These are phyloP conservation scores for Ctenopoma multispine DNA, from an alignment of 2,797 vertebrate species.

Conservation along the genomic window DNA sequence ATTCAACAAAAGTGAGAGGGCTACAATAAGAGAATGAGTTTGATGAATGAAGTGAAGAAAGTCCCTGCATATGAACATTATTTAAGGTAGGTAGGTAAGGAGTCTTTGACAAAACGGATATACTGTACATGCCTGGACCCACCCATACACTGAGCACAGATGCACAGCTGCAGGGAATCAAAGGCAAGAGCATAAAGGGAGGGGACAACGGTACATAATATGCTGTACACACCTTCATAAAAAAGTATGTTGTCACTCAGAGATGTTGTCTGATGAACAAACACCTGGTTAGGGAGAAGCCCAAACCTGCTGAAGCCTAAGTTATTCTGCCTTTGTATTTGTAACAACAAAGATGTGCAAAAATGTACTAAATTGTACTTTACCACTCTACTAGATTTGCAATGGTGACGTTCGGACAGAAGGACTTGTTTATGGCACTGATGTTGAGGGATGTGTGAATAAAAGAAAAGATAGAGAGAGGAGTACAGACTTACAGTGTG, in stretches of 20 bases:
- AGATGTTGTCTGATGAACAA: slow-evolving; percentile 68
- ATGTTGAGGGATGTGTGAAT: slow-evolving; percentile 46
- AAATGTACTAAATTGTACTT: slow-evolving; percentile 7
- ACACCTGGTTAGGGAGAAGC: slow-evolving; percentile 84
- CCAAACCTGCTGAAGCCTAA: slow-evolving; percentile 64
- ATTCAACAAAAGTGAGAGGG: neutral
- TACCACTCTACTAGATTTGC: neutral
- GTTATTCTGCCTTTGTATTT: slow-evolving; percentile 56
- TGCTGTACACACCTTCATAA: slow-evolving; percentile 68
- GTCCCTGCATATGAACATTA: slow-evolving; percentile 52
- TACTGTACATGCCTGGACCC: slow-evolving; percentile 80
- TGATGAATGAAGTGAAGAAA: neutral
- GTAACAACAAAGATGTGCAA: slow-evolving; percentile 20
- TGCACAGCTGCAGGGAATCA: slow-evolving; percentile 85
- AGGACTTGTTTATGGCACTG: slow-evolving; percentile 36
- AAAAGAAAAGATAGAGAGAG: slow-evolving; percentile 48
- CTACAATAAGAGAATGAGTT: neutral
- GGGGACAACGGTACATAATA: slow-evolving; percentile 40
- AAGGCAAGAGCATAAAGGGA: slow-evolving; percentile 68
- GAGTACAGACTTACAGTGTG: slow-evolving; percentile 74
- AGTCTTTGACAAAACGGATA: slow-evolving; percentile 71
- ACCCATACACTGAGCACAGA: slow-evolving; percentile 74
- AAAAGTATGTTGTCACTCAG: slow-evolving; percentile 64
- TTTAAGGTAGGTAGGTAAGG: slow-evolving; percentile 79
- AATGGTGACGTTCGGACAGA: slow-evolving; percentile 27